Evolutionary conservation across 2,888 invertebrate species (phyloP).

Genomic region (Seira sanloemensis): DNA sequence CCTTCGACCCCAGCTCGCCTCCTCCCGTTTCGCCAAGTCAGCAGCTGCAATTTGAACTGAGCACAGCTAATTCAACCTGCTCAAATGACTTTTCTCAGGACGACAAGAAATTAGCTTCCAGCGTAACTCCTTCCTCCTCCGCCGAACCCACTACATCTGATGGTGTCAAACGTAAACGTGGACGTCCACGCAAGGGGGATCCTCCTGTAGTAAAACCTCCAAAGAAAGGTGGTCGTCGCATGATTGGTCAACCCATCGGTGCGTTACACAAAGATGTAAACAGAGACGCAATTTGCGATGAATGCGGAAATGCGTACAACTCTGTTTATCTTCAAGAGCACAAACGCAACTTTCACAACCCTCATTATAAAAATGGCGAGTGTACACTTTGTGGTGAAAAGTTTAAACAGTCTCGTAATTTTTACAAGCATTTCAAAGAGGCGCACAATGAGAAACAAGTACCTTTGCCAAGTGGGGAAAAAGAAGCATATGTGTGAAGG

Average conservation of each 20-base stretch:
- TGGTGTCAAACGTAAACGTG: background rate
- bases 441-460: background rate
- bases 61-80: too few species aligned
- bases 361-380: conserved; percentile 17
- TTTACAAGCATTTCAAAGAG: conserved; percentile 3
- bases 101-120: background rate
- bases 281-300: conserved; percentile 9
- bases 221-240: background rate
- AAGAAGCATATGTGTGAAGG: conserved; percentile 12
- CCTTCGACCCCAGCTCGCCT: too few species aligned
- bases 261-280: background rate
- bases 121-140: background rate
- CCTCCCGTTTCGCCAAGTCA: too few species aligned
- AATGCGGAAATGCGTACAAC: conserved; percentile 27
- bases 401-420: background rate
- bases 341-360: conserved; percentile 35
- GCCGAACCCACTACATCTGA: background rate
- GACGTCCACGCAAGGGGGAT: conserved; percentile 6
- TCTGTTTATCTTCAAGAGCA: background rate
- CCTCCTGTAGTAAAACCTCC: conserved; percentile 4
- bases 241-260: background rate
- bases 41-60: too few species aligned
- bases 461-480: background rate
- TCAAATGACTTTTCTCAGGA: too few species aligned
- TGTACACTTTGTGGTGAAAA: conserved; percentile 27